Base-by-base conservation (phyloP, 2,888 invertebrate genomes). In the Drosophila kokeensis region DNA sequence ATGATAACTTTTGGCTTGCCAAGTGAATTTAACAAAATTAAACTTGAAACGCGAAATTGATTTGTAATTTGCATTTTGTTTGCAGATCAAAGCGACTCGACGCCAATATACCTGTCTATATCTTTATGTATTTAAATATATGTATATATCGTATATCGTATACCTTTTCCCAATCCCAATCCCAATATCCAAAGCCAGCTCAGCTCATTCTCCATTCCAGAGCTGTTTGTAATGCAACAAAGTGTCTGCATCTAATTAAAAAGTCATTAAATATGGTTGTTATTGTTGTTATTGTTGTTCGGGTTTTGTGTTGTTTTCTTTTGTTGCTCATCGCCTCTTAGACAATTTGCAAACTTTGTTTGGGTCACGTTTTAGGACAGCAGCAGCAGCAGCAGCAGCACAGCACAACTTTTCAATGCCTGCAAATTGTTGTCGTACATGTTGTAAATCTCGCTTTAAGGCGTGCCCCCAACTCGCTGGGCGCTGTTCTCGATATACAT, bases 1-100 rank as follows among this genome's bases (percentile, higher is more conserved):
- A 84, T 75, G 80, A 87, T 82, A 87, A 85, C 81, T 86, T 76
- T 65, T 75, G 70, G 79, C 67, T 72, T 68, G 76, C 72, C 71
- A 81, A 78, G 79, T 73, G 70, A 87, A 73, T 83, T 85, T 74
- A 83, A 85, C 79, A 49, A 90, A 86, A 90, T 86, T 88, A 83
- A 90, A 86, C 79, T 86, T 79, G 74, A 89, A 90, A 89, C 69
- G 77, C 87, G 77, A 87, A 89, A 90, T 90, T 90, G 90, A 89
- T 90, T 87, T 89, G 78, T 81, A 82, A 87, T 84, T 89, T 90
- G 82, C 80, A 81, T 79, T 45, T 81, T 71, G 79, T 79, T 73
- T 81, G 79, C 81, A 81, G 76, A 79, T 79, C 78, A 72, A 80
- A 78, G 69, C 61, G 40, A 62, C 59, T 55, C 49, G 21, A 59